Evolutionary conservation across 2,888 invertebrate genomes (phyloP).

Genomic region (Tyria jacobaeae): DNA sequence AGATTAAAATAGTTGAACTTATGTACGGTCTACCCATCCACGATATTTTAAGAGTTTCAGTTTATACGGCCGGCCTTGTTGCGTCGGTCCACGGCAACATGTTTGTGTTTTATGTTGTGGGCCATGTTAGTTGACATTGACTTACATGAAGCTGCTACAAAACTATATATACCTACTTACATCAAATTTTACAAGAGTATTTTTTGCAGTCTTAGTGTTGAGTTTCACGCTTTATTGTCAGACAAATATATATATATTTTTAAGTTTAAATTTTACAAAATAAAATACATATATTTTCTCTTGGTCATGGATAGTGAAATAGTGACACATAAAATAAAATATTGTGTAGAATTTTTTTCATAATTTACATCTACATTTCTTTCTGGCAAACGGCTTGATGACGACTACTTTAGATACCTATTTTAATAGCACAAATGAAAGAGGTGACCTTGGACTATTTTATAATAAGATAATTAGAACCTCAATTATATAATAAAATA

Average conservation of each 20-base stretch:
- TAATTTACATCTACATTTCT: slow-evolving; percentile 8
- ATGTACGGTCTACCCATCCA: slow-evolving; percentile 27
- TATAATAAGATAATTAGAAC: slow-evolving; percentile 1
- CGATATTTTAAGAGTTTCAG: slow-evolving; percentile 39
- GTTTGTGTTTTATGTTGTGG: slow-evolving; percentile 48
- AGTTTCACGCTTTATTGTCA: slow-evolving; percentile 7
- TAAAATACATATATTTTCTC: background rate
- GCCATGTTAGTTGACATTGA: slow-evolving; percentile 48
- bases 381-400: background rate
- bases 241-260: background rate
- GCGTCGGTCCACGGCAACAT: slow-evolving; percentile 28
- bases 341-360: background rate
- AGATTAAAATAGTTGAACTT: slow-evolving; percentile 19
- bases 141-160: slow-evolving; percentile 34
- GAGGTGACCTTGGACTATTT: slow-evolving; percentile 3
- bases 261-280: background rate
- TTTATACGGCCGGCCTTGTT: slow-evolving; percentile 44
- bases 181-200: slow-evolving; percentile 13
- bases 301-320: slow-evolving; percentile 1
- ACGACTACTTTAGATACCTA: no score
- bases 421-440: background rate
- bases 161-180: slow-evolving; percentile 7
- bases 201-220: background rate
- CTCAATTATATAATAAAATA: slow-evolving; percentile 11
- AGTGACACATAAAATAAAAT: background rate